Conservation (phyloP, 2,797 vertebrate species). For the Clarias platycephalus region DNA sequence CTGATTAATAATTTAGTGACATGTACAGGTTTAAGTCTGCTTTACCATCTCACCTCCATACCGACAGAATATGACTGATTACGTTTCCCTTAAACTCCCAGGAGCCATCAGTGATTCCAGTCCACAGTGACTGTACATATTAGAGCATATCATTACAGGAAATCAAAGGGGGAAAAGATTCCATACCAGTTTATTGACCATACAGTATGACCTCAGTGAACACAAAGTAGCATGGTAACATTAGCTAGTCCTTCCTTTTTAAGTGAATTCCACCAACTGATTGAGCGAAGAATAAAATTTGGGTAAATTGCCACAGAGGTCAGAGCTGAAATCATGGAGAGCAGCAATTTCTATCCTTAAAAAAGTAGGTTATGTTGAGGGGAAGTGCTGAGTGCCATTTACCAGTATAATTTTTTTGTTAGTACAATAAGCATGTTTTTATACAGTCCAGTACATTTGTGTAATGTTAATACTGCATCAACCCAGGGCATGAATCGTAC, state of each 20-base stretch:
- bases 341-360: too few relatives aligned
- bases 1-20: background rate
- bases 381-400: too few relatives aligned
- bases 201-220: background rate
- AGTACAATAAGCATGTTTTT: too few relatives aligned
- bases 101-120: background rate
- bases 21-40: background rate
- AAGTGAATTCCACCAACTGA: background rate
- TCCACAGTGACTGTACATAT: background rate
- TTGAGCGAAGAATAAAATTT: background rate
- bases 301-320: too few relatives aligned
- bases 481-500: too few relatives aligned
- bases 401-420: too few relatives aligned
- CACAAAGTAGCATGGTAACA: background rate
- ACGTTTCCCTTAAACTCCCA: background rate
- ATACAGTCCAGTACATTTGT: too few relatives aligned
- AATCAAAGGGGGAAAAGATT: background rate
- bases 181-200: background rate
- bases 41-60: background rate
- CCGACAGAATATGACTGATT: background rate
- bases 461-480: too few relatives aligned
- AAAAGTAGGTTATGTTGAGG: too few relatives aligned
- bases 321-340: too few relatives aligned
- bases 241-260: background rate
- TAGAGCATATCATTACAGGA: background rate